phyloP scores from a whole-genome alignment of 2,888 invertebrate genomes.

The Ophion ventricosus region DNA sequence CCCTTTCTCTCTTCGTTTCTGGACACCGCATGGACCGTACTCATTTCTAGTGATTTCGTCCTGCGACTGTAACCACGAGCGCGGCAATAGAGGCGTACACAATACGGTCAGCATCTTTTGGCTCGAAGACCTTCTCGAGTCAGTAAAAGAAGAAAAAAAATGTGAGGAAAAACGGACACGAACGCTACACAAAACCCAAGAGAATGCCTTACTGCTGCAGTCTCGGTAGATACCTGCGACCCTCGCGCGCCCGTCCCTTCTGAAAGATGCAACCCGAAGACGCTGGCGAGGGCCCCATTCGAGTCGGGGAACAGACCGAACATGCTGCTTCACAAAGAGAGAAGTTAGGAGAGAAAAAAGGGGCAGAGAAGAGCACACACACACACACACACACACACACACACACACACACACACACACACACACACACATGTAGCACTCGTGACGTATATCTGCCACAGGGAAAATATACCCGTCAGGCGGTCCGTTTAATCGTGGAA shows the following conservation, averaged over 20 bases:
- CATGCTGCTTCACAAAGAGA: conserved; percentile 46
- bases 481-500: conserved; percentile 49
- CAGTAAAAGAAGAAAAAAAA: background rate
- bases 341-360: conserved; percentile 16
- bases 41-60: conserved; percentile 43
- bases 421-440: conserved; percentile 13
- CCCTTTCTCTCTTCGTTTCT: conserved; percentile 11
- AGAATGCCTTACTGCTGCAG: conserved; percentile 7
- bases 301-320: conserved; percentile 32
- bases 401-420: conserved; percentile 8
- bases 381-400: background rate
- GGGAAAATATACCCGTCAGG: conserved; percentile 47
- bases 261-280: conserved; percentile 47
- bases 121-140: conserved; percentile 21
- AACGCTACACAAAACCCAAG: conserved; percentile 16
- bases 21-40: conserved; percentile 19
- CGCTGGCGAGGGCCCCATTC: conserved; percentile 21
- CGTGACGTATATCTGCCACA: conserved; percentile 45
- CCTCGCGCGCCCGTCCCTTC: conserved; percentile 28
- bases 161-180: conserved; percentile 2
- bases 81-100: conserved; percentile 25
- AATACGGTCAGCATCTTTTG: conserved; percentile 41
- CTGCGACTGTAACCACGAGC: conserved; percentile 43
- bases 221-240: conserved; percentile 40
- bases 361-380: background rate